phyloP scores from a whole-genome alignment of 2,113 vertebrate species.

The Parus major region DNA sequence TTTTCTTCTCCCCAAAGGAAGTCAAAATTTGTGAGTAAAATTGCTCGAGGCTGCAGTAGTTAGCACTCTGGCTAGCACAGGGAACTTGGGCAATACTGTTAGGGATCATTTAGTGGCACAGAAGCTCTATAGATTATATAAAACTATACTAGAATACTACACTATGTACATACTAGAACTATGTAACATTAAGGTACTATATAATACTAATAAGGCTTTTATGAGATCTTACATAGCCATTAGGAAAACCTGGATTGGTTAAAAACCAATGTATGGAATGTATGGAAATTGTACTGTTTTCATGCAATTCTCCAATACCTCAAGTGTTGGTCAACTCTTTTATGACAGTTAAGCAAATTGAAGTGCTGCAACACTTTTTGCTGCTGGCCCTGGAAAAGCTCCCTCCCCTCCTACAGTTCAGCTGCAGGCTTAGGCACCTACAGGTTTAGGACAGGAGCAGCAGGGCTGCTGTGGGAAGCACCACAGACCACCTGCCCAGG shows the following conservation, averaged over 20 bases:
- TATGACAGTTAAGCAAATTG: not conserved
- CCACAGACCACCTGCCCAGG: not conserved
- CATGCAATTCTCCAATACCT: not conserved
- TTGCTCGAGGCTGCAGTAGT: not conserved
- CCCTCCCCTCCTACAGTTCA: not conserved
- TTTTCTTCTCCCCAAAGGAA: not conserved
- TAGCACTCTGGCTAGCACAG: not conserved
- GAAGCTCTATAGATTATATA: not conserved
- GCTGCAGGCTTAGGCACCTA: not conserved
- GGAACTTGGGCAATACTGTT: not conserved
- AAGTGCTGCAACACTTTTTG: not conserved
- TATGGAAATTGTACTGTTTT: not conserved
- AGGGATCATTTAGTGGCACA: not conserved
- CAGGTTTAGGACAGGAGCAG: not conserved
- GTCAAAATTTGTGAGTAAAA: not conserved
- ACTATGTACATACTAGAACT: no score
- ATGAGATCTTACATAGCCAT: not conserved
- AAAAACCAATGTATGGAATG: not conserved
- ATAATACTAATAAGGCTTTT: not conserved
- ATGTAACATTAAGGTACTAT: not conserved
- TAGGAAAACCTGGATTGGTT: not conserved
- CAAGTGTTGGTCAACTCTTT: not conserved
- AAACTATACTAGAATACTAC: not conserved
- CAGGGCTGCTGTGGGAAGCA: not conserved
- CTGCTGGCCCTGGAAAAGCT: not conserved